phyloP scores from a whole-genome alignment of 2,797 vertebrate species.

The Manis crassicaudata region DNA sequence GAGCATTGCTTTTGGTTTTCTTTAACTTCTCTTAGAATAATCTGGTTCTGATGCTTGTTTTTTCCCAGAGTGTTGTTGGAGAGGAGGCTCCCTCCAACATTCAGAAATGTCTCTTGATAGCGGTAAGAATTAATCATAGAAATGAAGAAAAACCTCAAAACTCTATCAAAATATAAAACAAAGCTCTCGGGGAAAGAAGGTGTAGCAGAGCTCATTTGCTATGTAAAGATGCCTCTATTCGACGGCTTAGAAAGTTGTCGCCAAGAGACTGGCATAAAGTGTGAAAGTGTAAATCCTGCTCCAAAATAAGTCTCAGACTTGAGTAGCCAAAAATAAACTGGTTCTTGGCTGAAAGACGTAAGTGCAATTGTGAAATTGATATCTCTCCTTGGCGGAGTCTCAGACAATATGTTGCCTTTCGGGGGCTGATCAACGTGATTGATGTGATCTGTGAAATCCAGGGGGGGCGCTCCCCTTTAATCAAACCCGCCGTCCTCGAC shows the following conservation, averaged over 20 bases:
- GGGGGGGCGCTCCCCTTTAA: conserved; percentile 91
- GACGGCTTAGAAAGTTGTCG: conserved; percentile 62
- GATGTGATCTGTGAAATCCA: conserved; percentile 91
- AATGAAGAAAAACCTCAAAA: neutral
- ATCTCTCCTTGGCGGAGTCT: conserved; percentile 91
- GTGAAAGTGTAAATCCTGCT: conserved; percentile 69
- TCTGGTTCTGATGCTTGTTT: neutral
- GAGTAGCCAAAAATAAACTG: conserved; percentile 87
- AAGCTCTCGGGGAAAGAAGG: neutral
- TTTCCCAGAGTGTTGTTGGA: neutral
- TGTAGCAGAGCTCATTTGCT: neutral
- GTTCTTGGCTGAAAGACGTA: conserved; percentile 88
- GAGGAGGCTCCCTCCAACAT: neutral
- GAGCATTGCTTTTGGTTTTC: neutral
- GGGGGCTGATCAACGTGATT: conserved; percentile 95
- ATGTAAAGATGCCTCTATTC: neutral
- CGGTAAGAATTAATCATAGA: neutral
- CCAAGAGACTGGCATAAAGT: conserved; percentile 60
- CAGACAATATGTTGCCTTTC: conserved; percentile 96
- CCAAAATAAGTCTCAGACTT: conserved; percentile 80
- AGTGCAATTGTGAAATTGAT: conserved; percentile 92
- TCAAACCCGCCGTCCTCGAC: conserved; percentile 90
- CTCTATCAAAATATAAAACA: neutral
- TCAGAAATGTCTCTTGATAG: neutral
- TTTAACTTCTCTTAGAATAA: neutral